Percentiles rank a stretch among this genome's conserved stretches.
Evolutionary conservation across 2,888 invertebrate genomes (phyloP).

Genomic region (Ophion obscuratus): DNA sequence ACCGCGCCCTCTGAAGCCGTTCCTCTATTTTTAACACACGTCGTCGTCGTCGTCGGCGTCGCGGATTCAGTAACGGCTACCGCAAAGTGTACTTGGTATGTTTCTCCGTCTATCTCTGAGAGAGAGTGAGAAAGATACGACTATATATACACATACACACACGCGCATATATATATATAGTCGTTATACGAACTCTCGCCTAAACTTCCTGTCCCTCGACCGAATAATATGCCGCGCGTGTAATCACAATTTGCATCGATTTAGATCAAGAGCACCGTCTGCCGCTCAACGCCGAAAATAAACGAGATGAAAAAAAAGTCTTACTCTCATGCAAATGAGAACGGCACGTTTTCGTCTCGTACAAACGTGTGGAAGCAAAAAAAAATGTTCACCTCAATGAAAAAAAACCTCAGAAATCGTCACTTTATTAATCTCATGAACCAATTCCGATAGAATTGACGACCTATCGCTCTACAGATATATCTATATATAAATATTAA

Average conservation of each 20-base stretch:
- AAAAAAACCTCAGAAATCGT: background rate
- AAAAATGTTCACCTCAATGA: background rate
- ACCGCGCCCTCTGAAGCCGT: conserved; percentile 54
- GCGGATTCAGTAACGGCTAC: conserved; percentile 52
- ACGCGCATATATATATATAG: conserved; percentile 30
- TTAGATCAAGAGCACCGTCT: conserved; percentile 17
- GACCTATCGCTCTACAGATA: background rate
- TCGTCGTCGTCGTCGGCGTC: conserved; percentile 50
- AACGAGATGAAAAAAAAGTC: background rate
- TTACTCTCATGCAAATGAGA: background rate
- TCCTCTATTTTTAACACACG: conserved; percentile 65
- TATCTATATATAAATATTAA: background rate
- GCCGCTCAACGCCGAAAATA: background rate
- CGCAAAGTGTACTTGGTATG: conserved; percentile 40
- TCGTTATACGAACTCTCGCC: conserved; percentile 71
- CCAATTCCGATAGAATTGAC: background rate
- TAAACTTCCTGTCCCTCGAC: conserved; percentile 76
- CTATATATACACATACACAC: conserved; percentile 1
- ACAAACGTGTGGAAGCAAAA: background rate
- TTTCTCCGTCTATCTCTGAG: conserved; percentile 18
- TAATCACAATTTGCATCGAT: conserved; percentile 34
- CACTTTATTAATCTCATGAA: background rate
- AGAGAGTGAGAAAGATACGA: too few species aligned
- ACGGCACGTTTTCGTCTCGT: background rate
- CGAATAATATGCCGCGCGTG: conserved; percentile 37